Evolutionary conservation across 2,888 invertebrate genomes (phyloP).

Genomic region (Melanophora roralis): DNA sequence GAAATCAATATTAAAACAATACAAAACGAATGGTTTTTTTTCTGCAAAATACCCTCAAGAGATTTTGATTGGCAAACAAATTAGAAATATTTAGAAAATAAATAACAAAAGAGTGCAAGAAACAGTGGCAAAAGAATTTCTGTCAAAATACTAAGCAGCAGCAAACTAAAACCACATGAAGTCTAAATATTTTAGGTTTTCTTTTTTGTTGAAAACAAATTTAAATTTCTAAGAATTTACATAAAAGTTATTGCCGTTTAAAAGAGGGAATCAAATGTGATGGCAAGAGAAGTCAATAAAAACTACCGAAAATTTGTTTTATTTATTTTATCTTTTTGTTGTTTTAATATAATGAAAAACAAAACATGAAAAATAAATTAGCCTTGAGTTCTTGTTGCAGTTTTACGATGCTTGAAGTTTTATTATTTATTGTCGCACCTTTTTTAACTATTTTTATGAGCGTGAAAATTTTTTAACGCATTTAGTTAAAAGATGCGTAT

Average conservation of each 20-base stretch:
- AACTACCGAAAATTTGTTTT: conserved; percentile 10
- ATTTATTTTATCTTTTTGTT: too few species aligned
- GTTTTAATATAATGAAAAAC: too few species aligned
- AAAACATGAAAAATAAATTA: conserved; percentile 1
- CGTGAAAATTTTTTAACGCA: too few species aligned
- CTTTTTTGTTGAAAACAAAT: not conserved
- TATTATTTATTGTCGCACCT: not conserved
- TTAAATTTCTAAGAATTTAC: conserved; percentile 34
- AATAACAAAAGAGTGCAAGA: not conserved
- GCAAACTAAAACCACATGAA: conserved; percentile 50
- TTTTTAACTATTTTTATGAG: too few species aligned
- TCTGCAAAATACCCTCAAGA: conserved; percentile 33
- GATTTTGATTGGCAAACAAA: conserved; percentile 24
- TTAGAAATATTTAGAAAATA: not conserved
- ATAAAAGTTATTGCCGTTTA: not conserved
- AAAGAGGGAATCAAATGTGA: not conserved
- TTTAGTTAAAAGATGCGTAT: too few species aligned
- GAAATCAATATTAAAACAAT: conserved; percentile 23
- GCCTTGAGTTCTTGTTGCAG: too few species aligned
- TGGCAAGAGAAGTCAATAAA: not conserved
- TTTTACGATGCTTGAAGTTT: too few species aligned
- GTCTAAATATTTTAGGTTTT: conserved; percentile 41
- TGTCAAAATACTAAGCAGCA: not conserved
- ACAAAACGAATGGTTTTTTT: conserved; percentile 23
- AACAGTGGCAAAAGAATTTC: conserved; percentile 26